Conservation (phyloP, 1,140 invertebrate species). For the Scaptomyza hsui region DNA sequence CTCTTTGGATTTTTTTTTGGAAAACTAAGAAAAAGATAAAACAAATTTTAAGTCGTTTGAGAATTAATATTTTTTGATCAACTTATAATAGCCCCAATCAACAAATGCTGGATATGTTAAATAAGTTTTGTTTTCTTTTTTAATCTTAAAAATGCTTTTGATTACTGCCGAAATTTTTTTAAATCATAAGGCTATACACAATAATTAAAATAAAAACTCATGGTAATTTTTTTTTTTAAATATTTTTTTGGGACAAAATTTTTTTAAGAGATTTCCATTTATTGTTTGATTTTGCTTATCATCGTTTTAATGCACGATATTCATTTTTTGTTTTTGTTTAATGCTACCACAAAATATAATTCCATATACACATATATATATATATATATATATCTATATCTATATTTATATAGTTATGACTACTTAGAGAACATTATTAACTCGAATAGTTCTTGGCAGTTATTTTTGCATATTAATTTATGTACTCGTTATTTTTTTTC, state of each 20-base stretch:
- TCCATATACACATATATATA: constrained; percentile 56
- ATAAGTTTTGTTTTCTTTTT: no score
- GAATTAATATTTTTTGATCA: no score
- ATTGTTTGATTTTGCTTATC: constrained; percentile 15
- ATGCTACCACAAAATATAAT: constrained; percentile 63
- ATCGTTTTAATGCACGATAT: constrained; percentile 20
- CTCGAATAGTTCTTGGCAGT: constrained; percentile 80
- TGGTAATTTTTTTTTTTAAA: not conserved
- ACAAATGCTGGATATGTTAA: no score
- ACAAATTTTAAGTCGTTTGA: no score
- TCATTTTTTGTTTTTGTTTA: constrained; percentile 29
- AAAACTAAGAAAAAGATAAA: no score
- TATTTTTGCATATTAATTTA: constrained; percentile 68
- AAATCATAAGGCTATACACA: no score
- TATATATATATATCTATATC: constrained; percentile 14
- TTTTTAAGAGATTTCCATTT: constrained; percentile 17
- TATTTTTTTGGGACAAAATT: constrained; percentile 13
- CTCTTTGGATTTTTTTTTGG: no score
- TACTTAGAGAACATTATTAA: constrained; percentile 78
- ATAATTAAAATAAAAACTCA: constrained; percentile 7
- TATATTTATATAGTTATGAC: constrained; percentile 37
- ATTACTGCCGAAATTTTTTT: no score
- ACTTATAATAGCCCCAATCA: no score
- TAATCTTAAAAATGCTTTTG: no score
- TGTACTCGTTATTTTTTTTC: constrained; percentile 40